Evolutionary conservation across 2,113 vertebrate species (phyloP).

Genomic region (Poeciliopsis retropinna): DNA sequence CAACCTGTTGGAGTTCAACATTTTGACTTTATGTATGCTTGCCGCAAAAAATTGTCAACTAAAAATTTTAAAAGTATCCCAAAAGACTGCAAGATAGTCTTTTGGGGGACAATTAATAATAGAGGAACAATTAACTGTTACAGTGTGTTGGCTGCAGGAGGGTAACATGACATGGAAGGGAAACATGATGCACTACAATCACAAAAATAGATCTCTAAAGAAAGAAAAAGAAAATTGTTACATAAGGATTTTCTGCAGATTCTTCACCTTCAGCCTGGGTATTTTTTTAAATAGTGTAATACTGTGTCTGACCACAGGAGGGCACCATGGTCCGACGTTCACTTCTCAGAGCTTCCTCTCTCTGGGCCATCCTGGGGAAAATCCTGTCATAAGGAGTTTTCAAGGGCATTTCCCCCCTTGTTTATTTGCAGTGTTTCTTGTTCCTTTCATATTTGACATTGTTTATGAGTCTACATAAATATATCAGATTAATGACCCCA

Average conservation of each 20-base stretch:
- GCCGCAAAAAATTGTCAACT: slow-evolving; percentile 14
- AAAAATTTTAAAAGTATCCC: neutral
- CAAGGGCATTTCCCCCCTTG: slow-evolving; percentile 54
- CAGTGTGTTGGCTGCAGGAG: slow-evolving; percentile 38
- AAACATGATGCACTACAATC: slow-evolving; percentile 69
- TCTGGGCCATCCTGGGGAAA: slow-evolving; percentile 53
- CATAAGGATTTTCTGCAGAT: slow-evolving; percentile 75
- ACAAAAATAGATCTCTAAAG: slow-evolving; percentile 66
- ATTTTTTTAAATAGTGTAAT: slow-evolving; percentile 28
- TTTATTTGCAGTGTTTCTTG: neutral
- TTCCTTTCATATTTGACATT: neutral
- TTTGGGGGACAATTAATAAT: too few species aligned
- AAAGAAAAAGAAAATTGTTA: slow-evolving; percentile 57
- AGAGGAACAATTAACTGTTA: slow-evolving; percentile 7
- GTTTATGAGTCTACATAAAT: neutral
- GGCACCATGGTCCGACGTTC: slow-evolving; percentile 45
- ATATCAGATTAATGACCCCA: neutral
- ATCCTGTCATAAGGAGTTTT: slow-evolving; percentile 50
- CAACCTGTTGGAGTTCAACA: slow-evolving; percentile 23
- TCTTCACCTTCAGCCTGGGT: slow-evolving; percentile 76
- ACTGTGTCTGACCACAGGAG: slow-evolving; percentile 67
- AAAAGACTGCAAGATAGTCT: slow-evolving; percentile 14
- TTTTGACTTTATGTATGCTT: slow-evolving; percentile 18
- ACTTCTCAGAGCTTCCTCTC: slow-evolving; percentile 51
- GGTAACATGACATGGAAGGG: slow-evolving; percentile 36